phyloP scores from a whole-genome alignment of 2,113 vertebrate species.

The Perognathus longimembris region DNA sequence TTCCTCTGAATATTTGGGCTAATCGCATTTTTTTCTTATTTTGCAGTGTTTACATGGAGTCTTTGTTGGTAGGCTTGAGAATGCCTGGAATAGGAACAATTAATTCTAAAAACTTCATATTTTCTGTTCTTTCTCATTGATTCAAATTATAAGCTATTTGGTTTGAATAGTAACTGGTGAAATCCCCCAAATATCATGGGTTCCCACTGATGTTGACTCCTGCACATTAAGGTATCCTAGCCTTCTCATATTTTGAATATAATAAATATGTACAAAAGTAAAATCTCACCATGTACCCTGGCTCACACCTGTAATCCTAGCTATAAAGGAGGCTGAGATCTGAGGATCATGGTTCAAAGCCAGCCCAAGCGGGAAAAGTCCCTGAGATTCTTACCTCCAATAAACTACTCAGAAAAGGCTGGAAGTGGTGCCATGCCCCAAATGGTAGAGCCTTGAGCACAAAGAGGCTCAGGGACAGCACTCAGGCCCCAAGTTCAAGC shows the following conservation, averaged over 20 bases:
- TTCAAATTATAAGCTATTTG: neutral
- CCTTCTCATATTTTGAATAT: neutral
- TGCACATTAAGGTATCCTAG: too few relatives aligned
- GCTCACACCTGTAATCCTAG: too few relatives aligned
- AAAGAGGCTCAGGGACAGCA: too few relatives aligned
- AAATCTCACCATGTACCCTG: neutral
- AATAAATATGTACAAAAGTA: neutral
- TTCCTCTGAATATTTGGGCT: neutral
- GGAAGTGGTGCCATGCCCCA: too few relatives aligned
- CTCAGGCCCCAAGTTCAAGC: too few relatives aligned
- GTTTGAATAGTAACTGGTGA: neutral
- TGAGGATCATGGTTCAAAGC: too few relatives aligned
- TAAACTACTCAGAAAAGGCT: too few relatives aligned
- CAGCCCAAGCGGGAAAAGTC: too few relatives aligned
- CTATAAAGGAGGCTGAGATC: too few relatives aligned
- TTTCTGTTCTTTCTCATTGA: neutral
- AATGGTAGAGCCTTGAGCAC: too few relatives aligned
- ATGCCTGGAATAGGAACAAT: neutral
- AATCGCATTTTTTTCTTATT: neutral
- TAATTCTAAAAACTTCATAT: neutral
- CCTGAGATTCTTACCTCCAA: too few relatives aligned
- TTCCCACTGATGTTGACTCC: neutral
- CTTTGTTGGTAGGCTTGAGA: neutral
- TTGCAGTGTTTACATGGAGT: neutral
- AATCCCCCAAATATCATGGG: neutral